phyloP scores from a whole-genome alignment of 2,888 invertebrate species.

The Andrena flavipes region DNA sequence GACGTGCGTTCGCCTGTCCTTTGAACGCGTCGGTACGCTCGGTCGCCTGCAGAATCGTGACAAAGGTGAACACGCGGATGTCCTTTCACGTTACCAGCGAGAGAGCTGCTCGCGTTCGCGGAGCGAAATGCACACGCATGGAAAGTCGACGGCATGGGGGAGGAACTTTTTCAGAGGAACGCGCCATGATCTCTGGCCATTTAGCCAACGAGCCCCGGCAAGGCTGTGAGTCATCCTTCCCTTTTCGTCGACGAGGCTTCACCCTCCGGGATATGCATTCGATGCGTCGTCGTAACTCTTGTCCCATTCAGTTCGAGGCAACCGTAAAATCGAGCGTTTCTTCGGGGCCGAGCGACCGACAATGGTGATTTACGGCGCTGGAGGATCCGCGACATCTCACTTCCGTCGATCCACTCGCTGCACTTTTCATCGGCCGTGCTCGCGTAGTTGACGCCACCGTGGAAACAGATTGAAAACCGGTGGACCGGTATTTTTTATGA shows the following conservation, averaged over 20 bases:
- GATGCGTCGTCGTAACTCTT: conserved; percentile 73
- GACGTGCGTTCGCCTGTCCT: conserved; percentile 20
- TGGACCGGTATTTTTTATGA: conserved; percentile 4
- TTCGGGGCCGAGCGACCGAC: conserved; percentile 66
- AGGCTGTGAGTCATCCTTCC: conserved; percentile 63
- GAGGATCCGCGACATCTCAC: conserved; percentile 62
- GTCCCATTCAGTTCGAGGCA: conserved; percentile 78
- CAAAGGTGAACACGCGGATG: conserved; percentile 48
- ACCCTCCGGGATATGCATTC: conserved; percentile 50
- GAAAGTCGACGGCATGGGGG: conserved; percentile 53
- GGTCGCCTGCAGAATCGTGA: conserved; percentile 29
- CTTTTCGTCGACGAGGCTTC: conserved; percentile 37
- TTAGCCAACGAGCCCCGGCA: conserved; percentile 59
- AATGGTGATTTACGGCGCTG: conserved; percentile 71
- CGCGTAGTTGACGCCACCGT: not conserved
- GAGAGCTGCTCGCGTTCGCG: conserved; percentile 33
- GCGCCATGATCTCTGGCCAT: conserved; percentile 64
- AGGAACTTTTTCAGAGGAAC: conserved; percentile 51
- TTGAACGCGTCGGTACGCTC: conserved; percentile 34
- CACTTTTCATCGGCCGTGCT: not conserved
- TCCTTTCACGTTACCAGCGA: conserved; percentile 38
- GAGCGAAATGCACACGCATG: conserved; percentile 52
- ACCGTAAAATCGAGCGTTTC: conserved; percentile 77
- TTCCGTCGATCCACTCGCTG: conserved; percentile 56
- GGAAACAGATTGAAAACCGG: conserved; percentile 33